These are phyloP conservation scores for Actenoides hombroni DNA, from an alignment of 2,113 vertebrate species.

Conservation along the genomic window DNA sequence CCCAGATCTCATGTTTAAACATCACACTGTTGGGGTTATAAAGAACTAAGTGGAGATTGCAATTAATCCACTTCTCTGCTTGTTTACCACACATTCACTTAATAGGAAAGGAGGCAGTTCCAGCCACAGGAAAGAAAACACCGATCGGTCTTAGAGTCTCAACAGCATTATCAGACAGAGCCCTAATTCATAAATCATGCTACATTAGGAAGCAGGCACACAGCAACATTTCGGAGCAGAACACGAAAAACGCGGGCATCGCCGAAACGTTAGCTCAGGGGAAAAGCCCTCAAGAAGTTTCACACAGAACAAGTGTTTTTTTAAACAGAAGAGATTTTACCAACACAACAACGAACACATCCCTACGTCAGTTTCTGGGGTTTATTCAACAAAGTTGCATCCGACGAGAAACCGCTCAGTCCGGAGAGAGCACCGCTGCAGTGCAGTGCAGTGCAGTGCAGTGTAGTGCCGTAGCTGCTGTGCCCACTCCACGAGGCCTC, in stretches of 20 bases:
- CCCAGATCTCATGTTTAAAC: neutral
- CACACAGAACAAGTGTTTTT: neutral
- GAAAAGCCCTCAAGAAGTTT: neutral
- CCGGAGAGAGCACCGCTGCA: neutral
- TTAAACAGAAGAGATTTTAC: neutral
- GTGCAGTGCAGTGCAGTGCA: too few species aligned
- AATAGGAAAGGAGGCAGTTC: neutral
- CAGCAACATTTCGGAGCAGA: neutral
- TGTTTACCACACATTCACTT: neutral
- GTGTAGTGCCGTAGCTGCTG: neutral
- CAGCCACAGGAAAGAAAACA: neutral
- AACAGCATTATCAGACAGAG: neutral
- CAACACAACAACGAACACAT: neutral
- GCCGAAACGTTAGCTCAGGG: accelerated
- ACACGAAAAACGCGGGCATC: accelerated
- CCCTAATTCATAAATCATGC: neutral
- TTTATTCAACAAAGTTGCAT: neutral
- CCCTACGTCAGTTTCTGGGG: neutral
- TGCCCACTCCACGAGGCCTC: neutral
- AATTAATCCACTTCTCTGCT: neutral
- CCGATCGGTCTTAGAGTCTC: neutral
- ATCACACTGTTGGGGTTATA: neutral
- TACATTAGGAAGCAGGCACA: neutral
- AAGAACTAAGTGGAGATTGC: neutral
- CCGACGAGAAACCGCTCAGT: neutral